These are phyloP conservation scores for Cinclus mexicanus DNA, from an alignment of 2,113 vertebrate genomes.

Conservation along the genomic window DNA sequence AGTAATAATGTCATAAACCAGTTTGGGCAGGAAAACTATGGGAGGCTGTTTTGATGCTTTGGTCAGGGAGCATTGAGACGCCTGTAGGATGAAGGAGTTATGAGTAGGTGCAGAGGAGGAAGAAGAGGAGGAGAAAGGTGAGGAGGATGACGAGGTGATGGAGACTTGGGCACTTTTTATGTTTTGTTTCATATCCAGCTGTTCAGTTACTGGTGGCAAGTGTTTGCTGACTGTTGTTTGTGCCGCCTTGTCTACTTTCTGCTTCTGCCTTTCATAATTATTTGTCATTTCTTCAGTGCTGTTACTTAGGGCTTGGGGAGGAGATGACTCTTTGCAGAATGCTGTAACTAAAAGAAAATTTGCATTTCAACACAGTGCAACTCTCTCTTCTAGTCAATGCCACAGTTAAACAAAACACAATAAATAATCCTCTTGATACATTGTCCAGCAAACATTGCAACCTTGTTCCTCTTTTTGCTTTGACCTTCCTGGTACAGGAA, in stretches of 20 bases:
- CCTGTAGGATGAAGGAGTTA: constrained; percentile 66
- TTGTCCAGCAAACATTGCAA: background rate
- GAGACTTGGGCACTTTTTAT: constrained; percentile 43
- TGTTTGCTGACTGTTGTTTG: constrained; percentile 35
- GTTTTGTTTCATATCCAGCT: constrained; percentile 48
- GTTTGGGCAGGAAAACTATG: constrained; percentile 88
- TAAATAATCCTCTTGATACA: background rate
- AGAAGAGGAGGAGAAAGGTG: constrained; percentile 77
- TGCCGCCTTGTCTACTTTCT: constrained; percentile 39
- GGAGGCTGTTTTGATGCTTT: constrained; percentile 86
- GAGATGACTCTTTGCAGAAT: constrained; percentile 56
- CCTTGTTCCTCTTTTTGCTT: background rate
- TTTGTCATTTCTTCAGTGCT: constrained; percentile 50
- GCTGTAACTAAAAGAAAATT: constrained; percentile 58
- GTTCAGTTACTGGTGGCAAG: constrained; percentile 45
- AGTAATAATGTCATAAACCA: constrained; percentile 88
- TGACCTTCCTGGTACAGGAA: background rate
- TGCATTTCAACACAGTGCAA: background rate
- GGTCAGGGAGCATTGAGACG: constrained; percentile 84
- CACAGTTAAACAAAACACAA: background rate
- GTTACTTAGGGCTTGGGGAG: constrained; percentile 15
- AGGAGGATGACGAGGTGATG: constrained; percentile 51
- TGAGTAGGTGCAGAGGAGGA: constrained; percentile 70
- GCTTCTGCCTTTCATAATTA: constrained; percentile 56
- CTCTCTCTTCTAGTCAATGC: background rate